Evolutionary conservation across 2,888 invertebrate genomes (phyloP).

Genomic region (Orthosia incerta): DNA sequence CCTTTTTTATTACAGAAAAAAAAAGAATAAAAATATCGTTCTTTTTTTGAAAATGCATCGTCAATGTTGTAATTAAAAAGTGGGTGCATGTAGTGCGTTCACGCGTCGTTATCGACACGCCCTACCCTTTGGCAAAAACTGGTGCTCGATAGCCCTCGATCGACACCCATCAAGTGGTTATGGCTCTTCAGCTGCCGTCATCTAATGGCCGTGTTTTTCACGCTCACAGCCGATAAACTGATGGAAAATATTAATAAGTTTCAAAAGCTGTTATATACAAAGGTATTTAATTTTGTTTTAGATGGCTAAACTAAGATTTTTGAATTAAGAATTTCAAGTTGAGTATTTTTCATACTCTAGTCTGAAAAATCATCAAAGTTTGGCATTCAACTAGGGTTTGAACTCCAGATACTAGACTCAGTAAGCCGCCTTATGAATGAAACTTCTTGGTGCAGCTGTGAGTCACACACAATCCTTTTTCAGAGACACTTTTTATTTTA

Average conservation of each 20-base stretch:
- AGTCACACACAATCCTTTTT: background rate
- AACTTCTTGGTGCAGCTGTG: background rate
- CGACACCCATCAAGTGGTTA: slow-evolving; percentile 56
- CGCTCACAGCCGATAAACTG: slow-evolving; percentile 29
- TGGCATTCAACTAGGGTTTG: too few relatives aligned
- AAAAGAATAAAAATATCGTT: background rate
- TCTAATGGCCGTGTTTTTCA: slow-evolving; percentile 55
- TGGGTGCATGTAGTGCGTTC: slow-evolving; percentile 40
- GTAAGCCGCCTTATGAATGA: too few relatives aligned
- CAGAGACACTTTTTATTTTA: too few relatives aligned
- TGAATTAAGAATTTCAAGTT: too few relatives aligned
- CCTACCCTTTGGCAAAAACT: slow-evolving; percentile 56
- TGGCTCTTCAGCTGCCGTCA: slow-evolving; percentile 48
- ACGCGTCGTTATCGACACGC: slow-evolving; percentile 32
- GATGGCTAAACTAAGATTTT: too few relatives aligned
- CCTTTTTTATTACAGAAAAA: background rate
- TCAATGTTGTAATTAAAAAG: slow-evolving; percentile 37
- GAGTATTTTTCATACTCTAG: too few relatives aligned
- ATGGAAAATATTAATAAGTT: slow-evolving; percentile 52
- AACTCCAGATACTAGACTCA: too few relatives aligned
- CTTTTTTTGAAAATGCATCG: slow-evolving; percentile 9
- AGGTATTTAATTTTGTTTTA: background rate
- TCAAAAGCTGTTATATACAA: background rate
- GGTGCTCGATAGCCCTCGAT: slow-evolving; percentile 56
- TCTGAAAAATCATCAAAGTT: too few relatives aligned